Evolutionary conservation across 2,113 vertebrate species (phyloP), one percentile per base, ranked within the genome.

Genomic region (Casuarius casuarius): DNA sequence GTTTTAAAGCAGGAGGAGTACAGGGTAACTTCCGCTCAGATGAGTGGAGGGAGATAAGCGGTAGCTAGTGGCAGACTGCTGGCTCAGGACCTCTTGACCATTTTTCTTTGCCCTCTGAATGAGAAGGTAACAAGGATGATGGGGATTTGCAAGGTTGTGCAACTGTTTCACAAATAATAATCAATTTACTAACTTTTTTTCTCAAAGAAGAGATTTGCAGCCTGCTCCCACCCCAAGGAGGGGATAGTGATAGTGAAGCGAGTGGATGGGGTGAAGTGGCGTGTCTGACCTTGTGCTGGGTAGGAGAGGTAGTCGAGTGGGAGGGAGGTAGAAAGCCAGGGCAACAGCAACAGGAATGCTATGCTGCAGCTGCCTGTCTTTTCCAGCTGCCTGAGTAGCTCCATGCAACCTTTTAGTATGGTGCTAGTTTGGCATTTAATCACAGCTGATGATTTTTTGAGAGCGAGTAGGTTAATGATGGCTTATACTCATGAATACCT

Each of bases 1-100:
- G 52, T 95, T 97, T 94, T 65, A 76, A 90, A 96, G 54, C 20
- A n/a, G 67, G 62, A 94, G 89, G 65, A 89, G 13, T 38, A 71
- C 35, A 8, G 68, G 65, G 10, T 38, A 94, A 65, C 8, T 87
- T 88, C 52, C 67, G 28, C 25, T 18, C 21, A 22, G n/a, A 63
- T 19, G 7, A 46, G 35, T 62, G 31, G 22, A 72, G 31, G 31
- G 22, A 72, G 31, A 82, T 38, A 51, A 54, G 7, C 72, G 33
- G 16, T 38, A 16, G 67, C 70, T 81, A 73, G 56, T 40, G 38
- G n/a, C 38, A 95, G 66, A 56, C 31, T 84, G 65, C 84, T 92
- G 61, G 46, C 61, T 92, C 61, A 93, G 65, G 35, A 46, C 51
- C 92, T 94, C 75, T 90, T 29, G 68, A 33, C 31, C 68, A 61